Base-by-base conservation (phyloP, 2,113 vertebrate genomes). In the Cacatua alba region DNA sequence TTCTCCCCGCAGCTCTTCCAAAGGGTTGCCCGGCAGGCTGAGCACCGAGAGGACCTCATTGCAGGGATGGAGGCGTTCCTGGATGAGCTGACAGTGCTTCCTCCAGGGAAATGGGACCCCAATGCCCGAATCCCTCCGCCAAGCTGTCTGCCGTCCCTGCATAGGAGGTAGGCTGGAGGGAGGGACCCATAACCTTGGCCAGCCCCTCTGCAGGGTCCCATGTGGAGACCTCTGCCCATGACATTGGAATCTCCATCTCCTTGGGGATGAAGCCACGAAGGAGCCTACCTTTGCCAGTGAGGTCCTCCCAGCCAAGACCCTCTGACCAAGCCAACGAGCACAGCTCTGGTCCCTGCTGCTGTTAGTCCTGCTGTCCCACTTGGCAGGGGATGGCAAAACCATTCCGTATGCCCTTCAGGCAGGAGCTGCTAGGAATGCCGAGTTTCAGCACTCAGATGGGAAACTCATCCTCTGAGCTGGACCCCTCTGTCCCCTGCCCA, bases 91-190 rank as follows among this genome's bases (percentile, higher is more conserved):
- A 97, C 96, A 18, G 97, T 98, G 84, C 97, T 98, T 43, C 98
- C 98, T 49, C 98, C 98, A 21, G 96, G 98, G 39, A 98, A 97
- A 77, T 98, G 98, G 98, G 98, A 98, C 90, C 97, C 86, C 7
- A 97, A 96, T 35, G 48, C 91, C 53, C 97, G 97, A 70, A 98
- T 98, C 77, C 90, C 97, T 78, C 98, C 98, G 0, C 97, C 95
- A 0, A 98, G 96, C 92, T 77, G 76, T 74, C 81, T 98, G 92
- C 95, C 91, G 3, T 92, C 96, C 63, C 77, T 35, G 2, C 79
- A 94, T n/a, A 98, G 94, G 93, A 98, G 98, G 98, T 98, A 97
- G 51, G 59, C 26, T 52, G 59, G 44, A 62, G 24, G 57, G n/a
- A 75, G 19, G 39, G 63, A 31, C 44, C 7, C 26, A 8, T 37